phyloP scores from a whole-genome alignment of 2,113 vertebrate genomes.

The Zosterops japonicus region DNA sequence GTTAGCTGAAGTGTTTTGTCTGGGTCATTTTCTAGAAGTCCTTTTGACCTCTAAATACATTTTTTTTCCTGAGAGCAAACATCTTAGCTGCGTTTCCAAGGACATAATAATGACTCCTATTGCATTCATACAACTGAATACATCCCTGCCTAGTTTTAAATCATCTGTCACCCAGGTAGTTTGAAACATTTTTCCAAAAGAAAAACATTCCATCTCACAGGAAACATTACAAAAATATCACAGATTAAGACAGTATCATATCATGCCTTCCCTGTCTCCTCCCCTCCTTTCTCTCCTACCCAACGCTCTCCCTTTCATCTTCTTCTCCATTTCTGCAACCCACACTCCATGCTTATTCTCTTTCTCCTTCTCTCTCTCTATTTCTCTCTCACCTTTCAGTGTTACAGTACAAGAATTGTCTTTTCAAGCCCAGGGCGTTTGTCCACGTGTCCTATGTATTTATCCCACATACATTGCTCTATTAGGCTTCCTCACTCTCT shows the following conservation, averaged over 20 bases:
- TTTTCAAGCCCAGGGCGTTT: neutral
- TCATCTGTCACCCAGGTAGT: neutral
- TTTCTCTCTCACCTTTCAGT: neutral
- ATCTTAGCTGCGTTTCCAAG: neutral
- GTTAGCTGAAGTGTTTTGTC: slow-evolving; percentile 8
- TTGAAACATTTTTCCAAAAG: neutral
- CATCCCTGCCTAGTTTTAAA: neutral
- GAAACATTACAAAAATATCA: neutral
- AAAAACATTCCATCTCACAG: neutral
- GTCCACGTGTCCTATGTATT: neutral
- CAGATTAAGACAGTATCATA: neutral
- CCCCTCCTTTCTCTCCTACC: neutral
- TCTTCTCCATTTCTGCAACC: neutral
- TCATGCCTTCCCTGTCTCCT: neutral
- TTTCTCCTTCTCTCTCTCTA: too few species aligned
- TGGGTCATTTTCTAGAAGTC: slow-evolving; percentile 8
- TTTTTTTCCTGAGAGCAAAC: slow-evolving; percentile 31
- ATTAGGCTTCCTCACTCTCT: neutral
- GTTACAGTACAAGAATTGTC: neutral
- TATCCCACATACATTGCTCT: neutral
- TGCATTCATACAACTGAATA: neutral
- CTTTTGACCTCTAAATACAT: slow-evolving; percentile 47
- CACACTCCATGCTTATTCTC: accelerated
- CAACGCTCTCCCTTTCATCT: neutral
- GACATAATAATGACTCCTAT: neutral